Conservation (phyloP, 2,888 invertebrate species). For the Apotomis capreana region DNA sequence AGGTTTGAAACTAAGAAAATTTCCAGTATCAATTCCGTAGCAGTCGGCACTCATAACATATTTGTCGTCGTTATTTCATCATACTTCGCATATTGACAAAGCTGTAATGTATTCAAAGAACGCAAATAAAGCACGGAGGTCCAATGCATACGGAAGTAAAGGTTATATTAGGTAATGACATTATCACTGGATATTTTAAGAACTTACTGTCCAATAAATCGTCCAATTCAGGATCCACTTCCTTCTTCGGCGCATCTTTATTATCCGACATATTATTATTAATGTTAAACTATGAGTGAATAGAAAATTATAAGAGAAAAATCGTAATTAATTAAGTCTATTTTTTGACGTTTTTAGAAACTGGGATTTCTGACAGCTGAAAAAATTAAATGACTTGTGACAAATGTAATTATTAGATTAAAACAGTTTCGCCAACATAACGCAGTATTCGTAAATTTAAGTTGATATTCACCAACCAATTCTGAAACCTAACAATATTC, state of each 20-base stretch:
- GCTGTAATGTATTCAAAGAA: slow-evolving; percentile 4
- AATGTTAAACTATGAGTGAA: slow-evolving; percentile 42
- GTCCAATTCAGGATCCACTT: slow-evolving; percentile 87
- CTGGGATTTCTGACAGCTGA: not conserved
- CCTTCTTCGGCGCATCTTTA: slow-evolving; percentile 67
- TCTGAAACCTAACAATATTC: too few species aligned
- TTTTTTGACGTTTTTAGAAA: slow-evolving; percentile 37
- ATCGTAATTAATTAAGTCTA: slow-evolving; percentile 30
- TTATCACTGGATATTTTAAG: slow-evolving; percentile 38
- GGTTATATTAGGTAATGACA: slow-evolving; percentile 67
- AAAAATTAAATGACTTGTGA: not conserved
- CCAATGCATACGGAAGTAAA: slow-evolving; percentile 35
- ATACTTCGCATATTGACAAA: not conserved
- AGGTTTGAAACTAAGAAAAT: too few species aligned
- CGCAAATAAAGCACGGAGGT: slow-evolving; percentile 18
- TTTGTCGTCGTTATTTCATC: not conserved
- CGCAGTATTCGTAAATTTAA: too few species aligned
- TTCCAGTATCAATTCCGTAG: too few species aligned
- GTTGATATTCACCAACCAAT: too few species aligned
- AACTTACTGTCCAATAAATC: slow-evolving; percentile 89
- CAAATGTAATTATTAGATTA: not conserved
- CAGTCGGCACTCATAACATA: not conserved
- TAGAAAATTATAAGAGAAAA: slow-evolving; percentile 44
- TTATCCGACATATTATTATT: slow-evolving; percentile 70
- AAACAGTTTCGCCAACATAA: too few species aligned